Evolutionary conservation across 1,140 invertebrate genomes (phyloP).

Genomic region (Achatina immaculata): DNA sequence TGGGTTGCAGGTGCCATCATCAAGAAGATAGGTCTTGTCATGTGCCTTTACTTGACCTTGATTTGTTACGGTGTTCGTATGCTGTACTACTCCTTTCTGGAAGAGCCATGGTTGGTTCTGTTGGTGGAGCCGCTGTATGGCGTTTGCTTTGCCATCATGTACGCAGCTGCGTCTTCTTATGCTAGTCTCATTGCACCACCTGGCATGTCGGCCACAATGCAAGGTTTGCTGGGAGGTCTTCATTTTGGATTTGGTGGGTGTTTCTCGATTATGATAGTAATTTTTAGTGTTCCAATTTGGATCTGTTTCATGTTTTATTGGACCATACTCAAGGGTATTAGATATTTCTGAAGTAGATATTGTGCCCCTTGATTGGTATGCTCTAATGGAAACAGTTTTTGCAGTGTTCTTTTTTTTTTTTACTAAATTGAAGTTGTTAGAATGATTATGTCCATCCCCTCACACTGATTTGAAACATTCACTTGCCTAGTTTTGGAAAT

Average conservation of each 20-base stretch:
- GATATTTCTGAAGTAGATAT: no score
- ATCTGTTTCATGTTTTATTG: neutral
- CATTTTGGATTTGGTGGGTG: slow-evolving; percentile 47
- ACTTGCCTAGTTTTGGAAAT: no score
- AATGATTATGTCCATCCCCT: no score
- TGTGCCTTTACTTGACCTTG: slow-evolving; percentile 86
- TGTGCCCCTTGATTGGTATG: no score
- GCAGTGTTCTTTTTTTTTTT: no score
- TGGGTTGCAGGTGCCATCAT: slow-evolving; percentile 39
- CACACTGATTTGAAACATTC: no score
- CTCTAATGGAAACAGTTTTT: no score
- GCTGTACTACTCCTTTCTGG: slow-evolving; percentile 84
- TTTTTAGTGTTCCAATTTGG: neutral
- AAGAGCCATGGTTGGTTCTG: slow-evolving; percentile 83
- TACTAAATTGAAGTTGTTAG: no score
- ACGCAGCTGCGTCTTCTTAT: slow-evolving; percentile 75
- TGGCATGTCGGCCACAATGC: slow-evolving; percentile 44
- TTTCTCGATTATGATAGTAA: no score
- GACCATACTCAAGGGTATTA: no score
- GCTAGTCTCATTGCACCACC: slow-evolving; percentile 45
- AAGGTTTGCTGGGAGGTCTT: slow-evolving; percentile 44
- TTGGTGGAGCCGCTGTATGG: slow-evolving; percentile 89
- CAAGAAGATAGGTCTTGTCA: slow-evolving; percentile 76
- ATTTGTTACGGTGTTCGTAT: slow-evolving; percentile 82
- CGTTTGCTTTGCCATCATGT: slow-evolving; percentile 88